Conservation (phyloP, 2,113 vertebrate species). For the Eurystomus gularis region DNA sequence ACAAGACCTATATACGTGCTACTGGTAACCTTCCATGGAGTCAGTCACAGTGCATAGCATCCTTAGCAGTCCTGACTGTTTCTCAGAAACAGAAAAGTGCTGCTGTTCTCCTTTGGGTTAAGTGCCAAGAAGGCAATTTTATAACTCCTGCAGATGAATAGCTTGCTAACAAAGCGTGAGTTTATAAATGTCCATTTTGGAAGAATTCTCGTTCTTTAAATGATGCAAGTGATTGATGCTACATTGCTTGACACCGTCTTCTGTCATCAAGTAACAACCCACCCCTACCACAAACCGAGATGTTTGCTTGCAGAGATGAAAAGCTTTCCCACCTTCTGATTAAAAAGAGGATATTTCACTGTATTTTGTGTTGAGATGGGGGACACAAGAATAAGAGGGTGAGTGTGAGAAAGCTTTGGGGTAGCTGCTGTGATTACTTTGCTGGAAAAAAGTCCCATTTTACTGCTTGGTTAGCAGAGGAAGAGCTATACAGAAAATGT, state of each 20-base stretch:
- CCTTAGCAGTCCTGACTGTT: background rate
- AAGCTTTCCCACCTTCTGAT: background rate
- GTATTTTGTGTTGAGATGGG: background rate
- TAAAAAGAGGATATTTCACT: background rate
- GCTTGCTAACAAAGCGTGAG: background rate
- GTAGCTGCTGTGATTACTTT: background rate
- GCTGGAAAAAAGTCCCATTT: background rate
- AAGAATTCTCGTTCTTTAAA: background rate
- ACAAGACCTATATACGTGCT: background rate
- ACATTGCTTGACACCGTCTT: fast-evolving
- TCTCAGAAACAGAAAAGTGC: background rate
- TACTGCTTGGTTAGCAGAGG: background rate
- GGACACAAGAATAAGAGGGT: background rate
- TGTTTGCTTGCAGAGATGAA: background rate
- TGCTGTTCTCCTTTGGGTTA: background rate
- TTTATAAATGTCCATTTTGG: background rate
- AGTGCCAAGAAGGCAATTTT: background rate
- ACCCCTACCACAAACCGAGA: background rate
- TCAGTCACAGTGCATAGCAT: background rate
- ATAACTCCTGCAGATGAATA: background rate
- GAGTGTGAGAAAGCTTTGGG: background rate
- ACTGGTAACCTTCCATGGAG: fast-evolving
- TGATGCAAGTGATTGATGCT: background rate
- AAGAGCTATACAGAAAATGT: background rate
- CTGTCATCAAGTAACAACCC: background rate